Evolutionary conservation across 2,888 invertebrate species (phyloP).

Genomic region (Dryomyza anilis): DNA sequence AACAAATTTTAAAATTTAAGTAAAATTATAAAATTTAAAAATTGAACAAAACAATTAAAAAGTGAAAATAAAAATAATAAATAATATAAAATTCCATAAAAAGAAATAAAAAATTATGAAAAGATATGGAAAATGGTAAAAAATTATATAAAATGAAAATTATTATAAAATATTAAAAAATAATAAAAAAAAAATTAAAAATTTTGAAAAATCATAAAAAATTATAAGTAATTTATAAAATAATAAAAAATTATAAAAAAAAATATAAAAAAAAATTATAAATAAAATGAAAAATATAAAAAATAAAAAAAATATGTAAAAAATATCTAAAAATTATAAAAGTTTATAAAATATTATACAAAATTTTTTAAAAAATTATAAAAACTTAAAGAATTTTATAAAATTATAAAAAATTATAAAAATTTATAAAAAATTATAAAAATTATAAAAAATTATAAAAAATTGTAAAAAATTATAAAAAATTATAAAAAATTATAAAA

Average conservation of each 20-base stretch:
- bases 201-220: too few relatives aligned
- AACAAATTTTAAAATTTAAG: too few relatives aligned
- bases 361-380: not conserved
- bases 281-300: too few relatives aligned
- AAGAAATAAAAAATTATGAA: not conserved
- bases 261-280: too few relatives aligned
- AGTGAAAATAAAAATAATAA: not conserved
- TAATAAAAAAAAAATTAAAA: not conserved
- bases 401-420: too few relatives aligned
- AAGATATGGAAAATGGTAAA: not conserved
- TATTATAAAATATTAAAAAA: not conserved
- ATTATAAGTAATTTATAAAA: too few relatives aligned
- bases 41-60: not conserved
- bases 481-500: too few relatives aligned
- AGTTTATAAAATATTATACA: not conserved
- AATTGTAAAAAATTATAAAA: too few relatives aligned
- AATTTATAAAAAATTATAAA: not conserved
- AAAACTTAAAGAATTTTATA: not conserved
- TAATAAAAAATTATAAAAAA: too few relatives aligned
- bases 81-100: not conserved
- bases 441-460: not conserved
- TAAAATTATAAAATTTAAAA: too few relatives aligned
- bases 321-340: not conserved
- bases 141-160: not conserved
- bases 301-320: too few relatives aligned